A percentile compares a stretch with the other conserved stretches of the same genome.
These are phyloP conservation scores for Engraulis encrasicolus DNA, from an alignment of 2,113 vertebrate genomes.

Conservation along the genomic window DNA sequence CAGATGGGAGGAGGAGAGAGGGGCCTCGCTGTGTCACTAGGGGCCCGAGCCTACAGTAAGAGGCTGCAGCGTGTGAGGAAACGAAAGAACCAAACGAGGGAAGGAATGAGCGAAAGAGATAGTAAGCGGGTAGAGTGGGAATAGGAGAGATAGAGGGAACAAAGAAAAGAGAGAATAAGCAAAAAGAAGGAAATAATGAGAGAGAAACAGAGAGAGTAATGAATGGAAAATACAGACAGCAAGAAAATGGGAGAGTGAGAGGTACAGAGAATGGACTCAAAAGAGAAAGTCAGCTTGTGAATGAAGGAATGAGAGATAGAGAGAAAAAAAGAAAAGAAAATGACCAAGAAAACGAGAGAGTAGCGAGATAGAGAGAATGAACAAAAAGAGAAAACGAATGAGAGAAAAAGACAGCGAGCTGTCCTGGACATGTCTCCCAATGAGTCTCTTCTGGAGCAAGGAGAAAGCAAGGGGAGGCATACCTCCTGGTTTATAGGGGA, in stretches of 20 bases:
- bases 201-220: no score
- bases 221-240: no score
- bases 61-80: neutral
- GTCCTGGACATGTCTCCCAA: neutral
- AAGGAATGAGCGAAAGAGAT: neutral
- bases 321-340: neutral
- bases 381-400: neutral
- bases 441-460: neutral
- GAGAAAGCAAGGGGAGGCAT: neutral
- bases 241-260: no score
- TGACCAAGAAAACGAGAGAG: neutral
- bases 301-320: no score
- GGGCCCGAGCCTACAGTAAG: neutral
- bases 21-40: neutral
- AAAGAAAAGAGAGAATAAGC: no score
- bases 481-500: neutral
- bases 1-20: neutral
- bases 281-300: no score
- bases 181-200: neutral
- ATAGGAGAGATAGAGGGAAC: no score
- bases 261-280: no score
- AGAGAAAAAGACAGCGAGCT: neutral
- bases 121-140: no score
- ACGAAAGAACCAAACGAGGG: neutral
- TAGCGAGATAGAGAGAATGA: no score